Evolutionary conservation across 2,888 invertebrate genomes (phyloP), one percentile per base, ranked within the genome.

Genomic region (Thecocarcelia acutangulata): DNA sequence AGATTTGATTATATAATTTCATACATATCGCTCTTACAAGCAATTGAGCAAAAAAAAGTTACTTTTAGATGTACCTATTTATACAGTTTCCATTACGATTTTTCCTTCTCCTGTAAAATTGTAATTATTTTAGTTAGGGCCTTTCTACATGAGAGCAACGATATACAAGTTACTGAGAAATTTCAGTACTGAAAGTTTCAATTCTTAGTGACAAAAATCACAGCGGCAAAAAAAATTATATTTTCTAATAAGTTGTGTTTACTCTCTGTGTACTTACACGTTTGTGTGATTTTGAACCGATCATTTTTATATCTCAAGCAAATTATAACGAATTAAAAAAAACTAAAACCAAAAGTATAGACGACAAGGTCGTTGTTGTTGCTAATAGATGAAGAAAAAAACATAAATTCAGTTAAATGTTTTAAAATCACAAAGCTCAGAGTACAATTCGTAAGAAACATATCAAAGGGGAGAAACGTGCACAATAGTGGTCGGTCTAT

Each of bases 341-440:
- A 42, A 72, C 19, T 15, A 63, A 33, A 21, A 42, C 37, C 17
- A 46, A 66, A 66, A 64, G 69, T 52, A 61, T 44, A 52, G 21
- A 52, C 44, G 12, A 37, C 72, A 73, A 73, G 78, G 72, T 73
- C 78, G 66, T 73, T 61, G 66, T 73, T 61, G 12, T 33, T 58
- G 9, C 19, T 56, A 64, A 24, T 24, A 12, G 24, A 52, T 13
- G 5, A 13, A 19, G 5, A 8, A 44, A 15, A 17, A 15, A 46
- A 15, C 2, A 40, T 9, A 42, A 69, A 48, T 54, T 46, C 40
- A 64, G 50, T 33, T 58, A n/a, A 54, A 54, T 72, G 19, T 56
- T 66, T 58, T 15, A 63, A 63, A 63, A 33, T 61, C 42, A n/a
- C 13, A 42, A 44, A 52, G 44, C 44, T 63, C 11, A 24, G 15